Conservation (phyloP, 1,140 invertebrate species). For the Vanessa atalanta region DNA sequence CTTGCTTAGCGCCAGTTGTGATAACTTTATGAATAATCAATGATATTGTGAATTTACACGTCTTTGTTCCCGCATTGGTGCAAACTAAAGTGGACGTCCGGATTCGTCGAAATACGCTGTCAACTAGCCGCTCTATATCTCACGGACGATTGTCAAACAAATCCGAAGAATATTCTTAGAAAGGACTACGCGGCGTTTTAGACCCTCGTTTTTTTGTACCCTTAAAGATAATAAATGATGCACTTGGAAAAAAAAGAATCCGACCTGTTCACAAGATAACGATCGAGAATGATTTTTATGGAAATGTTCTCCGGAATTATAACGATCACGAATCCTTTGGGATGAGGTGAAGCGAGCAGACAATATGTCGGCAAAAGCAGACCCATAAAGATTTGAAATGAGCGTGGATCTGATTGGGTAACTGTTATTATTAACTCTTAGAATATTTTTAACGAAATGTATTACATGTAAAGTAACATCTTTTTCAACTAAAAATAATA, state of each 20-base stretch:
- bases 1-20: slow-evolving; percentile 21
- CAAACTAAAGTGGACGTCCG: slow-evolving; percentile 50
- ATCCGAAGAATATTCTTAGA: slow-evolving; percentile 70
- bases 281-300: slow-evolving; percentile 79
- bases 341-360: slow-evolving; percentile 74
- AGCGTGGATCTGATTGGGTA: slow-evolving; percentile 46
- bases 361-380: slow-evolving; percentile 71
- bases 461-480: neutral
- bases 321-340: slow-evolving; percentile 76
- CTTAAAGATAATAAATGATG: slow-evolving; percentile 80
- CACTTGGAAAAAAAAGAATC: slow-evolving; percentile 72
- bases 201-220: slow-evolving; percentile 71
- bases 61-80: slow-evolving; percentile 50
- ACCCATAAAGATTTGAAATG: slow-evolving; percentile 46
- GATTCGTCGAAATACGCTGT: slow-evolving; percentile 62
- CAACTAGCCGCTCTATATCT: slow-evolving; percentile 73
- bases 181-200: slow-evolving; percentile 72
- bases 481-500: too few species aligned
- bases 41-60: slow-evolving; percentile 62
- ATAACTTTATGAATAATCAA: slow-evolving; percentile 28
- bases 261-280: slow-evolving; percentile 79
- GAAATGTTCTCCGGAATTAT: slow-evolving; percentile 77
- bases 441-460: too few species aligned
- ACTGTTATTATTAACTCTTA: neutral
- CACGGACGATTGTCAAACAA: slow-evolving; percentile 76